Evolutionary conservation across 2,797 vertebrate species (phyloP), one percentile per base, ranked within the genome.

Genomic region (Nannoperca obscura): DNA sequence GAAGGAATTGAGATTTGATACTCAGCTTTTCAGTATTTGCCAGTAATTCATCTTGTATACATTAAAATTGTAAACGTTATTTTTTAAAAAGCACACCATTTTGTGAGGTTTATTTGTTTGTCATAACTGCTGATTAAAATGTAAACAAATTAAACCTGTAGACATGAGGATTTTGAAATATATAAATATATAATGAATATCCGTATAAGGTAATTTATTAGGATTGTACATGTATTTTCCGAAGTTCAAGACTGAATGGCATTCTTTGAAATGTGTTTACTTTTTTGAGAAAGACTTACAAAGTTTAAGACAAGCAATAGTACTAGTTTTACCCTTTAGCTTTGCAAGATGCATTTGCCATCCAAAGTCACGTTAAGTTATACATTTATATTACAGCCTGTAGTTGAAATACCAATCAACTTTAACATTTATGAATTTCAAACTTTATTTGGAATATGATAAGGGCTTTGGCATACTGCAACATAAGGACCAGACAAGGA

Each of bases 401-500:
- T 2, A 12, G 57, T 20, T 71, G 7, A 77, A 59, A 67, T 62
- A 68, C 36, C 58, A 67, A 54, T 76, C 47, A 22, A 50, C 57
- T 78, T 49, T 34, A 62, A 54, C 17, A 76, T 38, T 7, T 38
- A 12, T 49, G 20, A 74, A 57, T 62, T 77, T 78, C 3, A 57
- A 63, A 60, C 36, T 83, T 77, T 82, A 84, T 78, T 81, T 58
- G 60, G 74, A 78, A 49, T 52, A 70, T 36, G 58, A 58, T 57
- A 20, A 32, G 81, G 83, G 73, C 85, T 91, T 92, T 91, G 91
- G 88, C 85, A 78, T 87, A 84, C 52, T 64, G 82, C 70, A 69
- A 86, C 81, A 83, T 27, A 27, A 27, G 24, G 24, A 27, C 24
- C 24, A 81, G 67, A 65, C 46, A 46, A 74, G 63, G 62, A 71